Conservation (phyloP, 1,140 invertebrate genomes). For the Macrobrachium nipponense region DNA sequence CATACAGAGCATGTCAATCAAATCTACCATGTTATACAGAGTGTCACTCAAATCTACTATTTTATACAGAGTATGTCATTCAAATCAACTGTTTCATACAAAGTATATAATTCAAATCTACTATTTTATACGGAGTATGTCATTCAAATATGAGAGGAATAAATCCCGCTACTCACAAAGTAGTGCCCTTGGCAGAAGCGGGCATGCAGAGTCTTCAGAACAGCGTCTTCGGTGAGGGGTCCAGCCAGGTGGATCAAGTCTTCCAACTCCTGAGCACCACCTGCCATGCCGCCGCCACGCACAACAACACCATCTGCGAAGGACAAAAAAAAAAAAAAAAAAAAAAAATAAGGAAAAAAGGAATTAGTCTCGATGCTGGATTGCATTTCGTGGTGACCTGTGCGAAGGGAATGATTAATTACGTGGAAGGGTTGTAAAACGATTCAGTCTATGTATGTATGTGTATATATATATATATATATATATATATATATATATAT, state of each 20-base stretch:
- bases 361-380: not conserved
- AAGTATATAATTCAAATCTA: no score
- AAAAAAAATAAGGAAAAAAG: no score
- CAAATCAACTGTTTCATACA: no score
- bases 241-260: constrained; percentile 92
- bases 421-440: not conserved
- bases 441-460: not conserved
- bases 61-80: no score
- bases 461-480: constrained; percentile 8
- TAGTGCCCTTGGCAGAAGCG: constrained; percentile 87
- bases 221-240: constrained; percentile 92
- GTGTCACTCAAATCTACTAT: no score
- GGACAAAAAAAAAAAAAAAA: no score
- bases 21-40: no score
- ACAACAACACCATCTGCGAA: constrained; percentile 52
- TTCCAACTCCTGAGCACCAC: constrained; percentile 73
- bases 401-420: not conserved
- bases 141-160: no score
- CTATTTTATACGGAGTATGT: no score
- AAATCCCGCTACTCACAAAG: constrained; percentile 78
- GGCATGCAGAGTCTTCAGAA: constrained; percentile 89
- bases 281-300: constrained; percentile 54
- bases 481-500: constrained; percentile 8
- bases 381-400: no score
- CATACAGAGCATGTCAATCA: no score